A percentile compares a stretch with the other conserved stretches of the same genome.
phyloP scores from a whole-genome alignment of 2,113 vertebrate genomes.

The Pelvicachromis taeniatus region DNA sequence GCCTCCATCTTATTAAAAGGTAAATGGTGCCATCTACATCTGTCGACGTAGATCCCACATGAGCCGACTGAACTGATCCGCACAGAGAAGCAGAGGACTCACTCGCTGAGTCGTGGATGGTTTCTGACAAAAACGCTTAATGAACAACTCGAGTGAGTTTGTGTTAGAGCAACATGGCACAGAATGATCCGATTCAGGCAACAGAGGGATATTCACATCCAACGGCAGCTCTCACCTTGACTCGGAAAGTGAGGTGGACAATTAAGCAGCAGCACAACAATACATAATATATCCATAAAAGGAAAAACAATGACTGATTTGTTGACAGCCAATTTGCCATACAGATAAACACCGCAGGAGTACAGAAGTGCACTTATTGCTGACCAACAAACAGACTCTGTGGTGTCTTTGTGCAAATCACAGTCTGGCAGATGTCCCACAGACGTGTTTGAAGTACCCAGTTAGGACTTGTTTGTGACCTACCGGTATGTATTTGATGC shows the following conservation, averaged over 20 bases:
- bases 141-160: not conserved
- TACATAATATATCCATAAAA: slow-evolving; percentile 29
- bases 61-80: not conserved
- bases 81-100: not conserved
- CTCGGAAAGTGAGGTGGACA: slow-evolving; percentile 20
- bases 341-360: slow-evolving; percentile 33
- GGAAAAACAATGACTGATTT: not conserved
- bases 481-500: not conserved
- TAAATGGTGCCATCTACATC: no score
- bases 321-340: slow-evolving; percentile 34
- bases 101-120: not conserved
- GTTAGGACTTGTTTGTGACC: not conserved
- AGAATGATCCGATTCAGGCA: slow-evolving; percentile 17
- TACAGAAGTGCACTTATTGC: slow-evolving; percentile 69
- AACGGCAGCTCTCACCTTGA: slow-evolving; percentile 24
- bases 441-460: not conserved
- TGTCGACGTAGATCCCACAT: not conserved
- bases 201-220: slow-evolving; percentile 45
- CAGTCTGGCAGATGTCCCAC: not conserved
- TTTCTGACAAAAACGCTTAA: not conserved
- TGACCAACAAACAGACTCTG: slow-evolving; percentile 25
- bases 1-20: not conserved
- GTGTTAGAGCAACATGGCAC: slow-evolving; percentile 30
- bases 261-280: slow-evolving; percentile 60
- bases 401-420: not conserved